phyloP scores from a whole-genome alignment of 1,140 invertebrate genomes.

The Pseudomyrmex dendroicus region DNA sequence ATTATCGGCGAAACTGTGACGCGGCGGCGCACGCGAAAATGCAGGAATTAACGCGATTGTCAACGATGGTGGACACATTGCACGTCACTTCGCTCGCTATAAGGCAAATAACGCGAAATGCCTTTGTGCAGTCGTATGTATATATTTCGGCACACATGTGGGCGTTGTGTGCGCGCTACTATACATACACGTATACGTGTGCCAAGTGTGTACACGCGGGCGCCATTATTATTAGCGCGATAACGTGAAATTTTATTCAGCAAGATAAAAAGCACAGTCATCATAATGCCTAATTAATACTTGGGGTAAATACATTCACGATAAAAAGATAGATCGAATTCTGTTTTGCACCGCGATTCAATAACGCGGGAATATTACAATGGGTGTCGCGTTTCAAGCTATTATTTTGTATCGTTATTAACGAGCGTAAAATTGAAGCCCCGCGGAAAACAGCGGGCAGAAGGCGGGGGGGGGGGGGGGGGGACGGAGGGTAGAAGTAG shows the following conservation, averaged over 20 bases:
- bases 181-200: not conserved
- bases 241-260: slow-evolving; percentile 42
- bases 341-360: slow-evolving; percentile 59
- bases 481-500: slow-evolving; percentile 19
- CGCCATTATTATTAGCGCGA: slow-evolving; percentile 28
- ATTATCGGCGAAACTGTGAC: slow-evolving; percentile 6
- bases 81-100: slow-evolving; percentile 44
- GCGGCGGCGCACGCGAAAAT: slow-evolving; percentile 12
- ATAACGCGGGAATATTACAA: slow-evolving; percentile 61
- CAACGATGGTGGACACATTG: slow-evolving; percentile 18
- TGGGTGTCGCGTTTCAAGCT: slow-evolving; percentile 57
- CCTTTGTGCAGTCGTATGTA: not conserved
- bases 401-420: slow-evolving; percentile 62
- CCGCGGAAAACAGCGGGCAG: slow-evolving; percentile 40
- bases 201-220: slow-evolving; percentile 1
- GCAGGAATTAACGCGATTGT: slow-evolving; percentile 52
- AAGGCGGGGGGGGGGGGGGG: not conserved
- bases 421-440: slow-evolving; percentile 61
- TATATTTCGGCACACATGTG: not conserved
- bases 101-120: slow-evolving; percentile 46
- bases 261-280: slow-evolving; percentile 53
- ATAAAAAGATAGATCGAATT: slow-evolving; percentile 62
- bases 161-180: not conserved
- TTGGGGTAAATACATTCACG: slow-evolving; percentile 50
- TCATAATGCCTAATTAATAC: slow-evolving; percentile 57